phyloP scores from a whole-genome alignment of 2,113 vertebrate genomes.

The Trogon surrucura region DNA sequence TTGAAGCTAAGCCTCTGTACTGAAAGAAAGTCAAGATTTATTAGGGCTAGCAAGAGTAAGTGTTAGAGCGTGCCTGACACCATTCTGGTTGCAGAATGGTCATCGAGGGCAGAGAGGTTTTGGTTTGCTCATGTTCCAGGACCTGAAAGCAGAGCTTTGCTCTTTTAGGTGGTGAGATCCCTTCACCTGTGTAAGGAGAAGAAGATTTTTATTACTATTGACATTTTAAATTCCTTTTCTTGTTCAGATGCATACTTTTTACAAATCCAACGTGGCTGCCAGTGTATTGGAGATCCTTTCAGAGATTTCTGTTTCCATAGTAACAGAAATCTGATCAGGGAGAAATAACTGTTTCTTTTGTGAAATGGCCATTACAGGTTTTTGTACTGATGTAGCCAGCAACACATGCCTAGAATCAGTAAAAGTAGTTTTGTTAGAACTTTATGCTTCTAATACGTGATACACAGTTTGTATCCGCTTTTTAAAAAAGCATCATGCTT shows the following conservation, averaged over 20 bases:
- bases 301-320: neutral
- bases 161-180: neutral
- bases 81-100: neutral
- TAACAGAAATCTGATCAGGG: neutral
- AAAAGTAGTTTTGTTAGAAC: neutral
- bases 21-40: neutral
- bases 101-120: neutral
- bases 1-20: neutral
- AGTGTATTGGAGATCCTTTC: neutral
- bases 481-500: neutral
- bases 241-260: neutral
- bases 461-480: neutral
- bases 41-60: neutral
- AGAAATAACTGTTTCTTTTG: neutral
- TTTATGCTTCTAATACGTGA: neutral
- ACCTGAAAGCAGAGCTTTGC: neutral
- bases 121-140: neutral
- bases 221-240: neutral
- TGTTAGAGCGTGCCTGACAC: fast-evolving
- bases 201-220: neutral
- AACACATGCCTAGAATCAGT: neutral
- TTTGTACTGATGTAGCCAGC: neutral
- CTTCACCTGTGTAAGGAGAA: neutral
- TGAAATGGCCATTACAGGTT: neutral
- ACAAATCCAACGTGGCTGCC: neutral